Evolutionary conservation across 2,113 vertebrate genomes (phyloP).

Genomic region (Galbula dea): DNA sequence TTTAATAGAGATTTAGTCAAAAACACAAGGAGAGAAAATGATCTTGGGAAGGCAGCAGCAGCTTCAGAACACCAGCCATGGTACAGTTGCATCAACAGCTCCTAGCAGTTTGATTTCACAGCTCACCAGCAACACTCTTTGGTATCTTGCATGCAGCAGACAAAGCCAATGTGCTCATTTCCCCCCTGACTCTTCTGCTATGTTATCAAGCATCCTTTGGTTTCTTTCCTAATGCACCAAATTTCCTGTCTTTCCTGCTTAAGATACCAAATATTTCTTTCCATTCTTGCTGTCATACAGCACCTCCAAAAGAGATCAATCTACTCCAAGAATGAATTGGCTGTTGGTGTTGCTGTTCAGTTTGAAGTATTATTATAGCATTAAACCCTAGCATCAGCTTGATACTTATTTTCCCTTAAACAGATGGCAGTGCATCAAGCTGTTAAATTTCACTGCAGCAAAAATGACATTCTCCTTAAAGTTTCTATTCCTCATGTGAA

Average conservation of each 20-base stretch:
- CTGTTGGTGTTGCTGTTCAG: not conserved
- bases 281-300: not conserved
- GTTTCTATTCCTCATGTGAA: not conserved
- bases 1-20: not conserved
- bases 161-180: not conserved
- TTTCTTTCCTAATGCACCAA: not conserved
- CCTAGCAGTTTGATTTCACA: not conserved
- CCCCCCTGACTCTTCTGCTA: not conserved
- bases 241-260: not conserved
- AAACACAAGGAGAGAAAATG: not conserved
- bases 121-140: not conserved
- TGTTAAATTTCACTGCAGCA: constrained; percentile 19
- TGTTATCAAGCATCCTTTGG: not conserved
- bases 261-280: not conserved
- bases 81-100: not conserved
- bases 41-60: not conserved
- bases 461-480: not conserved
- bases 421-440: not conserved
- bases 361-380: not conserved
- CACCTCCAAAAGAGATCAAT: not conserved
- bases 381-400: not conserved
- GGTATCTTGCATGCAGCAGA: not conserved
- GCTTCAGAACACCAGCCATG: not conserved
- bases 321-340: not conserved
- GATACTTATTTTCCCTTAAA: not conserved